phyloP scores from a whole-genome alignment of 2,888 invertebrate species.

The Stenoptilia bipunctidactyla region DNA sequence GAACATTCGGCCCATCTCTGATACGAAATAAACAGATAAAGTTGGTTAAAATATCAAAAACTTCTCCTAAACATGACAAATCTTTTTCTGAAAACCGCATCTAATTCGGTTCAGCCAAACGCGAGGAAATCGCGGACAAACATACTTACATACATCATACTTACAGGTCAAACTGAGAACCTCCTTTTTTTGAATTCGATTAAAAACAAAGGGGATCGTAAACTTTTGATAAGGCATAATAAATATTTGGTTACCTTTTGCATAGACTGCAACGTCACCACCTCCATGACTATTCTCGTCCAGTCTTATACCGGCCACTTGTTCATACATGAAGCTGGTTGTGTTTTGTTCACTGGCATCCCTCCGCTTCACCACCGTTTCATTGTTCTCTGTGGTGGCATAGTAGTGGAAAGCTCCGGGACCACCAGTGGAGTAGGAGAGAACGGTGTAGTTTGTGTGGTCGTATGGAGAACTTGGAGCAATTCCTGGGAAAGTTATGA shows the following conservation, averaged over 20 bases:
- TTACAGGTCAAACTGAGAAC: no score
- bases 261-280: constrained; percentile 88
- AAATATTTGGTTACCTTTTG: constrained; percentile 79
- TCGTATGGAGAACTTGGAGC: constrained; percentile 74
- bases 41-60: no score
- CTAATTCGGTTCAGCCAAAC: no score
- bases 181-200: no score
- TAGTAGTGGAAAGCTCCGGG: constrained; percentile 74
- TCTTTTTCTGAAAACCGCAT: no score
- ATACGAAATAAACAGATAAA: no score
- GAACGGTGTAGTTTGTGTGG: constrained; percentile 78
- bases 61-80: no score
- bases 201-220: no score
- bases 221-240: no score
- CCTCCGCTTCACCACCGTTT: constrained; percentile 50
- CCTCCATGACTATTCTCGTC: constrained; percentile 86
- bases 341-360: constrained; percentile 75
- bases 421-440: constrained; percentile 84
- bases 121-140: no score
- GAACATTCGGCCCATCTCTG: no score
- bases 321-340: constrained; percentile 76
- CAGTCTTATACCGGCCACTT: constrained; percentile 78
- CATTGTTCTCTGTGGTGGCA: constrained; percentile 26
- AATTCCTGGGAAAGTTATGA: constrained; percentile 52
- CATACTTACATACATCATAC: no score